Base-by-base conservation (phyloP, 1,140 invertebrate genomes). In the Neoseiulus cucumeris region DNA sequence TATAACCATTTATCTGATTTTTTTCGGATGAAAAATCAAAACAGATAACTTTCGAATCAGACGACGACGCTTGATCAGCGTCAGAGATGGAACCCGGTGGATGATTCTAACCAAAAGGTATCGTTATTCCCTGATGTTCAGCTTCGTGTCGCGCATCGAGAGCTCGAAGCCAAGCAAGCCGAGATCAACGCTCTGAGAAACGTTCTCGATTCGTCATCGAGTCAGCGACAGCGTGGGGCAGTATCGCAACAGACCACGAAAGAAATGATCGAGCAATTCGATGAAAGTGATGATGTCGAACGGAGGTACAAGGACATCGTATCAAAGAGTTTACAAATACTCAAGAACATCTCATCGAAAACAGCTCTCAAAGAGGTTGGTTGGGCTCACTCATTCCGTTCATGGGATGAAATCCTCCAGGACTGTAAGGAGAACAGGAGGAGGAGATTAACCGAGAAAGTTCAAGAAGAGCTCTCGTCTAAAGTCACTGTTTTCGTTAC, bases 281-380 rank as follows among this genome's bases (percentile, higher is more conserved):
- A 59, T 14, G 51, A 59, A 9, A 33, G 17, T 2, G 51, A 59
- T 33, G 51, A 59, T 2, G 51, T 33, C 17, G 25, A 25, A 17
- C 25, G 51, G 4, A 39, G 51, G 22, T 33, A 59, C 51, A 59
- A 33, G 51, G 33, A 59, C 51, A 39, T 59, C 14, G 51, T 59
- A 12, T 59, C 51, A 20, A 59, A 59, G 22, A 59, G 51, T 9
- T 33, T 59, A 9, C 51, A 59, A 9, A 25, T 59, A 33, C 51
- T 59, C 2, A 59, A 59, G 33, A 59, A 59, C 51, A 59, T 59
- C 51, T 59, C 51, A 2, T 17, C 51, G 12, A 59, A 59, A 33
- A 59, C 51, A 5, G 51, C 51, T 59, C 51, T 59, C 1, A 59
- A 59, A 25, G 51, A 59, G 51, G 51, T 59, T 18, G 17, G 51